Conservation (phyloP, 2,888 invertebrate genomes). For the Andrena praecox region DNA sequence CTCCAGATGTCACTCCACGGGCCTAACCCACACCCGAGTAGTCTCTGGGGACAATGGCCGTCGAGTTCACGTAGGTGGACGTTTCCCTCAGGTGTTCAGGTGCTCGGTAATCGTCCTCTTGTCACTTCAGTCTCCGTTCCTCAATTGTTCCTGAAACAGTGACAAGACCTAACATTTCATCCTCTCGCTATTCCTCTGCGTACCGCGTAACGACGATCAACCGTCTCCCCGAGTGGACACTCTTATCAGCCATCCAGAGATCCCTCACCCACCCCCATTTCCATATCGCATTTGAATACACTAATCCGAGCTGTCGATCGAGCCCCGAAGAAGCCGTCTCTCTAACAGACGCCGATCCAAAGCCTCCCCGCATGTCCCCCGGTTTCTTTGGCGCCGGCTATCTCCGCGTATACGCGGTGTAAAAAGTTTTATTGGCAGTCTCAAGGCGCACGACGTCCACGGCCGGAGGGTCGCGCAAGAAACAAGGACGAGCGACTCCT, state of each 20-base stretch:
- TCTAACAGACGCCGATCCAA: conserved; percentile 55
- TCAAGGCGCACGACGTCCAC: conserved; percentile 41
- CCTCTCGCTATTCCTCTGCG: too few species aligned
- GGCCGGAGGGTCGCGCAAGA: conserved; percentile 43
- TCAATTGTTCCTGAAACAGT: neutral
- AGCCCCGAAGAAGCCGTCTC: conserved; percentile 53
- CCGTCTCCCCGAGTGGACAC: neutral
- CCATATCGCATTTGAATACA: conserved; percentile 42
- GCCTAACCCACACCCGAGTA: conserved; percentile 7
- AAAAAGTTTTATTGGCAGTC: conserved; percentile 61
- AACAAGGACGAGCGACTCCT: conserved; percentile 57
- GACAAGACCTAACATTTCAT: neutral
- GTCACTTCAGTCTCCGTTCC: neutral
- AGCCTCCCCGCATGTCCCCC: neutral
- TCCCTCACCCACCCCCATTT: conserved; percentile 1
- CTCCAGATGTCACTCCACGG: conserved; percentile 29
- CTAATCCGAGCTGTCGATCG: conserved; percentile 41
- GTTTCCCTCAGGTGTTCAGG: conserved; percentile 30
- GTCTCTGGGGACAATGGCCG: neutral
- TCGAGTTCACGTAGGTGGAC: conserved; percentile 22
- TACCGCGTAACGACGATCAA: neutral
- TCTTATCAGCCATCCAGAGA: neutral
- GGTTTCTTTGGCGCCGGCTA: conserved; percentile 53
- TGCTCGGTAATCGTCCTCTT: conserved; percentile 26
- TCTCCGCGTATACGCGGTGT: conserved; percentile 33